Base-by-base conservation (phyloP, 37 sponge, comb jelly and placozoan genomes). In the Cladorhizidae sp. region DNA sequence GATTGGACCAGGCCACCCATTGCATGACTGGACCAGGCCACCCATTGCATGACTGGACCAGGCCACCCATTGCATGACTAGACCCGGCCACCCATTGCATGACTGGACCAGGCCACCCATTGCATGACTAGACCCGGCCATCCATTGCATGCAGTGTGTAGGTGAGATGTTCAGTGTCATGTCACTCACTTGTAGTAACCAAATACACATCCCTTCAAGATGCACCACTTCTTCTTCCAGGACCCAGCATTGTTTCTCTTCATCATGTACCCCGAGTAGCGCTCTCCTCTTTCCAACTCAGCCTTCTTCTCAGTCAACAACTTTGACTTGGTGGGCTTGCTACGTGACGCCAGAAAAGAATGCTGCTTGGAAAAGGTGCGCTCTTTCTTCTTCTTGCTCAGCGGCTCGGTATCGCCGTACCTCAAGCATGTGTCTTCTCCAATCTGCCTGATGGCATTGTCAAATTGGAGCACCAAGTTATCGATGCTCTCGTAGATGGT, bases 201-300 rank as follows among this genome's bases (percentile, higher is more conserved):
- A 43, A 91, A 86, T 11, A 91, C 54, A 62, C 78, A 76, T 35
- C 86, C 86, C 40, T 82, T 91, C 43, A 91, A 83, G 29, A 76
- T 67, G 73, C 91, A 91, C 83, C 83, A 91, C 67, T 73, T 85
- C 79, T 82, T 91, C 68, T 91, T 91, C 91, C 91, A 91, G 5
- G 91, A 78, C 5, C 84, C 85, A 72, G 41, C 77, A 45, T 62
- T 58, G 71, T 62, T 91, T 67, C 58, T 81, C 79, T 91, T 91
- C 59, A 50, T 64, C 25, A 91, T 74, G 67, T 77, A 77, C 50
- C 86, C 86, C 22, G 72, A 50, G 58, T 74, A 81, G n/a, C 65
- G 52, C 38, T 91, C 83, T 37, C 86, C 91, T 38, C 41, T 81
- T 80, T 91, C 86, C 0, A 82, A 45, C 31, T 72, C 62, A 3